Base-by-base conservation (phyloP, 2,113 vertebrate species). In the Paedocypris sp. region DNA sequence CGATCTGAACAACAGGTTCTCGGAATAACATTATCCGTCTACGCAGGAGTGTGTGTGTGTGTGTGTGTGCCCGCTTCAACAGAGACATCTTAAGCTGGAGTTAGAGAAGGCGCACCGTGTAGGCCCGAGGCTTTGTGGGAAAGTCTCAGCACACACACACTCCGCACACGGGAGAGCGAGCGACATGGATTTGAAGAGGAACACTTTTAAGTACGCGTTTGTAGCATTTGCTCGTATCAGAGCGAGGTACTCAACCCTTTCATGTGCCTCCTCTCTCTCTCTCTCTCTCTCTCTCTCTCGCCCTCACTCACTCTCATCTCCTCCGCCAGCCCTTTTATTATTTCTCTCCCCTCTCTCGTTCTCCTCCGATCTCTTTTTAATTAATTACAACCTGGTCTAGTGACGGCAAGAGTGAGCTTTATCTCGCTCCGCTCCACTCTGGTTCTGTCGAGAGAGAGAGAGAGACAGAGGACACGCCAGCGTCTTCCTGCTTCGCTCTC, bases 371-470 rank as follows among this genome's bases (percentile, higher is more conserved):
- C 68, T 87, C 88, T 87, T 87, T 90, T 90, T 88, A 89, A 90
- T 89, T 91, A 90, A 91, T 90, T 90, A 91, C 89, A 90, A 90
- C 89, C 87, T 86, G 87, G 84, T 86, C 82, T 64, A 63, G 60
- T 54, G 67, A 79, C 83, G 80, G 85, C 82, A 79, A 81, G 85
- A 85, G 86, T 82, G 81, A 86, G 85, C 86, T 89, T 91, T 89
- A 91, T 91, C 89, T 88, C 89, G 84, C 78, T 83, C 89, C 84
- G 82, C 86, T 58, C 60, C 56, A 52, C 60, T 64, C 87, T 82
- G 86, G 83, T 85, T 85, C 88, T 85, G 87, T 90, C 86, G 56
- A 45, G 36, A 53, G 57, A 45, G 26, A 45, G 31, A 69, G 10
- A 54, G 31, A 45, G 50, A 57, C 29, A 59, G 51, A 54, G 49